These are phyloP conservation scores for Oryzias sinensis DNA, from an alignment of 2,797 vertebrate species.

Conservation along the genomic window DNA sequence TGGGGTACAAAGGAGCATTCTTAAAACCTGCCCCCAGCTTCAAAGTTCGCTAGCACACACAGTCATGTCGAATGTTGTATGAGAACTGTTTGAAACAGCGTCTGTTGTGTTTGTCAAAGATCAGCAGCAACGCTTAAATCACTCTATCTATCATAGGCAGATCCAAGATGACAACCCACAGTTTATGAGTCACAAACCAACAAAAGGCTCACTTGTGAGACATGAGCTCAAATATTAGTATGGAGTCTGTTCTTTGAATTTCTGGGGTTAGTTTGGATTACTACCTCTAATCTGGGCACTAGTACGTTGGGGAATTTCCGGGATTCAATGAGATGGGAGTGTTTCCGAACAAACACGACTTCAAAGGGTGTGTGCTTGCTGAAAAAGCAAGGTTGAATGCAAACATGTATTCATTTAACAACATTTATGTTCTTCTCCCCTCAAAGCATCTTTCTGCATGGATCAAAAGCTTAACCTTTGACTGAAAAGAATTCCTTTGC, in stretches of 20 bases:
- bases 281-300: slow-evolving; percentile 67
- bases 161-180: slow-evolving; percentile 58
- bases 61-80: slow-evolving; percentile 29
- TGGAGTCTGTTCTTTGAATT: slow-evolving; percentile 74
- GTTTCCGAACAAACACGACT: slow-evolving; percentile 76
- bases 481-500: slow-evolving; percentile 62
- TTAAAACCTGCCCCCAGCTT: slow-evolving; percentile 17
- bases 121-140: slow-evolving; percentile 55
- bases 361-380: slow-evolving; percentile 68
- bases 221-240: slow-evolving; percentile 77
- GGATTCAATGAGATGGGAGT: slow-evolving; percentile 71
- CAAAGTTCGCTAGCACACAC: slow-evolving; percentile 19
- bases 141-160: slow-evolving; percentile 60
- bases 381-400: slow-evolving; percentile 73
- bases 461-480: slow-evolving; percentile 78
- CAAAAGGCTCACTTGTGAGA: slow-evolving; percentile 72
- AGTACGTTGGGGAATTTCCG: slow-evolving; percentile 67
- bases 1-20: slow-evolving; percentile 27
- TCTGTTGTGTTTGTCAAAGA: slow-evolving; percentile 60
- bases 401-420: slow-evolving; percentile 77
- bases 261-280: slow-evolving; percentile 72
- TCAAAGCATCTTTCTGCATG: slow-evolving; percentile 69
- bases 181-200: slow-evolving; percentile 68
- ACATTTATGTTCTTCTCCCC: slow-evolving; percentile 54
- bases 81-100: slow-evolving; percentile 37